phyloP scores from a whole-genome alignment of 64 coral and sea anemone genomes.

The Montipora foliosa region DNA sequence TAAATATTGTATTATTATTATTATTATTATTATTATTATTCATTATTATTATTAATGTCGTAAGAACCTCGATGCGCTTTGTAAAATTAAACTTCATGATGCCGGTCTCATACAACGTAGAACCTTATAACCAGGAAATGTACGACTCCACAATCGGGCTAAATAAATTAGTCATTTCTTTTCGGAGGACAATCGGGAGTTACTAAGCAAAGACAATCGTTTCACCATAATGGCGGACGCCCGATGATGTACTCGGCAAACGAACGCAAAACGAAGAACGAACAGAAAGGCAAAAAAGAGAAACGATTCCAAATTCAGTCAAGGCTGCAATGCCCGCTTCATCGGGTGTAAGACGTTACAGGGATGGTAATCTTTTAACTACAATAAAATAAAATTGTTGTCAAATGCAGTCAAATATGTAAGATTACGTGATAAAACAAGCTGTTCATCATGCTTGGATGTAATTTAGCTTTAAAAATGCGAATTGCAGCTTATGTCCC shows the following conservation, averaged over 20 bases:
- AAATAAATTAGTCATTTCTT: neutral
- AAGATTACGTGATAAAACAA: neutral
- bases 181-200: slow-evolving; percentile 3
- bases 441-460: neutral
- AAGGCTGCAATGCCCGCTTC: slow-evolving; percentile 34
- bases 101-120: no score
- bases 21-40: no score
- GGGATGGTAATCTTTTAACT: slow-evolving; percentile 23
- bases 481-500: no score
- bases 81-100: no score
- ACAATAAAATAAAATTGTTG: no score
- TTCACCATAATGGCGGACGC: neutral
- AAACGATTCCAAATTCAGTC: slow-evolving; percentile 3
- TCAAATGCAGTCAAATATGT: no score
- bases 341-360: slow-evolving; percentile 14
- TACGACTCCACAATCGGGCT: neutral
- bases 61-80: no score
- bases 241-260: slow-evolving; percentile 23
- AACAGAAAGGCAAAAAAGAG: neutral
- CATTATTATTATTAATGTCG: no score
- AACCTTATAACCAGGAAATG: neutral
- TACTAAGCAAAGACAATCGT: slow-evolving; percentile 12
- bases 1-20: no score
- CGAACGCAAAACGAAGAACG: slow-evolving; percentile 17
- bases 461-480: no score